Evolutionary conservation across 2,113 vertebrate genomes (phyloP).

Genomic region (Thinocorus orbignyianus): DNA sequence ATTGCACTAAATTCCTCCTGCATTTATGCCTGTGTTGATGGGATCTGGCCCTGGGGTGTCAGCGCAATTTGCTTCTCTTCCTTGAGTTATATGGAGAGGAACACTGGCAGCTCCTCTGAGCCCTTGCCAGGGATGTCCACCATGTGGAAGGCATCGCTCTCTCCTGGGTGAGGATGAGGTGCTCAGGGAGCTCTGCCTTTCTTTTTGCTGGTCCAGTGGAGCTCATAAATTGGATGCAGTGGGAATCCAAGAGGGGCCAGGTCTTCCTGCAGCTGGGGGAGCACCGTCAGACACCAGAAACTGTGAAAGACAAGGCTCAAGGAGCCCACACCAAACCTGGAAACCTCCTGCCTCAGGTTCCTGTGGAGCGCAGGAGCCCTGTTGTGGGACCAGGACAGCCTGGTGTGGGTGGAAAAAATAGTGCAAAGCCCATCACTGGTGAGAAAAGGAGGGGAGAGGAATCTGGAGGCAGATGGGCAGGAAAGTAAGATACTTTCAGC

Average conservation of each 20-base stretch:
- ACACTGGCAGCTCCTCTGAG: neutral
- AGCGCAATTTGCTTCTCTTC: neutral
- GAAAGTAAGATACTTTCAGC: neutral
- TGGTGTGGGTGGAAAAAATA: neutral
- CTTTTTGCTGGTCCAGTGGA: neutral
- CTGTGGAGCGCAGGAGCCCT: neutral
- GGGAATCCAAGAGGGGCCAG: neutral
- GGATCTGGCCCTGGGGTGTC: neutral
- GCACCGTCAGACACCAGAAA: neutral
- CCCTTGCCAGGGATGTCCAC: neutral
- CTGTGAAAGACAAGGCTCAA: neutral
- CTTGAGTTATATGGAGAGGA: neutral
- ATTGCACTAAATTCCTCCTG: neutral
- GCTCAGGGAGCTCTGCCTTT: neutral
- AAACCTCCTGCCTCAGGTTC: neutral
- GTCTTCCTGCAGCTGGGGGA: neutral
- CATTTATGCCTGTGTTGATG: neutral
- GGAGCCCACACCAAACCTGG: neutral
- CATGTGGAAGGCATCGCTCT: neutral
- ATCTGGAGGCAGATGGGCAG: neutral
- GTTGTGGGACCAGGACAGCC: fast-evolving
- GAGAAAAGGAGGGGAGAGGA: neutral
- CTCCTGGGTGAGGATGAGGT: neutral
- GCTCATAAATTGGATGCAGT: neutral
- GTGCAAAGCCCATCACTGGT: fast-evolving